Base-by-base conservation (phyloP, 2,797 vertebrate genomes). In the Hoplostethus mediterraneus region DNA sequence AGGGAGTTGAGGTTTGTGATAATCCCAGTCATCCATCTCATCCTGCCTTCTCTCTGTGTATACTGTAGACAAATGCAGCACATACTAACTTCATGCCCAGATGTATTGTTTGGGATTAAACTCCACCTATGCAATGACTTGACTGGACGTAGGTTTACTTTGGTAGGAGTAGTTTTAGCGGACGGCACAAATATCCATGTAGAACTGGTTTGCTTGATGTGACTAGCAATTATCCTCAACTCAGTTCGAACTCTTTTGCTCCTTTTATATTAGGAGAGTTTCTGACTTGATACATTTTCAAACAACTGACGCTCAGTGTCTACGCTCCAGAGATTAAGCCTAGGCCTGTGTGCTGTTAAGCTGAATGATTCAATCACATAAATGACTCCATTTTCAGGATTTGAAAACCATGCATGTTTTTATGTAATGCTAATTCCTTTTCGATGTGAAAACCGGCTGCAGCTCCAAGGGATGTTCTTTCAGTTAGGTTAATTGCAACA, bases 401-500 rank as follows among this genome's bases (percentile, higher is more conserved):
- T 84, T 80, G 79, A 80, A 73, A 84, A 65, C 42, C 49, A 42
- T 69, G 54, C 58, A n/a, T 53, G 61, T 42, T 10, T 57, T 66
- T 61, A 51, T 51, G 17, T 13, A 58, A 21, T 38, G 60, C 74
- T 49, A 69, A 80, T 74, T 81, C 58, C 28, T 47, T 78, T 71
- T 63, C 49, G 53, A 73, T 68, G 25, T 58, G 60, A 73, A 75
- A 87, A 60, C 61, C 65, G 61, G 61, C 75, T 83, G 75, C 79
- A 76, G 79, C 70, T 76, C 63, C 74, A 7, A 85, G 77, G 58
- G 74, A 86, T 82, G 75, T 73, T 82, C 73, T 77, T 85, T 83
- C 84, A 83, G 85, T 87, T 82, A 81, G 75, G 36, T 63, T 83
- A 85, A 91, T 82, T 84, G 81, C 65, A 80, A 75, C 56, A 55